These are phyloP conservation scores for Calliopsis andreniformis DNA, from an alignment of 1,140 invertebrate species.

Conservation along the genomic window DNA sequence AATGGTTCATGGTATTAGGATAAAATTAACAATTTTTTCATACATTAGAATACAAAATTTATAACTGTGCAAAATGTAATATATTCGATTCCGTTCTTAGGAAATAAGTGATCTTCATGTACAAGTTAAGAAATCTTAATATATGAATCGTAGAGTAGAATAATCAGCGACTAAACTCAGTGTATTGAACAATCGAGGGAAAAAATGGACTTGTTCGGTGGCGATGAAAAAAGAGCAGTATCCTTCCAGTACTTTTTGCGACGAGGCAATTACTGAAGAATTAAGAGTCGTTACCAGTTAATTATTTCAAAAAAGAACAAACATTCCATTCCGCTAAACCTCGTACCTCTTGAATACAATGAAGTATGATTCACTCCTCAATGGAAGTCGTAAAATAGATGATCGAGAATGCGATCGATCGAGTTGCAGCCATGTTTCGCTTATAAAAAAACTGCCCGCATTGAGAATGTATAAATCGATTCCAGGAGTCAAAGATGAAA, in stretches of 20 bases:
- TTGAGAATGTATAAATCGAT: background rate
- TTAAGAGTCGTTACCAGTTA: background rate
- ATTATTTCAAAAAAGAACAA: background rate
- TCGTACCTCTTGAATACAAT: background rate
- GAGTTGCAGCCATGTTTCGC: background rate
- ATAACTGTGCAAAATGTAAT: no score
- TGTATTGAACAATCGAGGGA: no score
- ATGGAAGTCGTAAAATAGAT: background rate
- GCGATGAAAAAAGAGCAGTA: background rate
- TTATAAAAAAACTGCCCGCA: background rate
- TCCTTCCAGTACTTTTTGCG: background rate
- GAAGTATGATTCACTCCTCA: background rate
- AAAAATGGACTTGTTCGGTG: background rate
- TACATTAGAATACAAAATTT: no score
- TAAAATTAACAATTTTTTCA: no score
- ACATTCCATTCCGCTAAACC: background rate
- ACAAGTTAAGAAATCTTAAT: no score
- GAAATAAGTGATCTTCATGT: no score
- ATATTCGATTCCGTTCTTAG: no score
- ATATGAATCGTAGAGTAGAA: no score
- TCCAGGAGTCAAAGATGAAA: background rate
- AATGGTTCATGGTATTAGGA: no score
- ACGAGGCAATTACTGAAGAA: background rate
- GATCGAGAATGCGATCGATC: background rate
- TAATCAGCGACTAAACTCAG: no score